phyloP scores from a whole-genome alignment of 1,140 invertebrate genomes.

The Cherax quadricarinatus region DNA sequence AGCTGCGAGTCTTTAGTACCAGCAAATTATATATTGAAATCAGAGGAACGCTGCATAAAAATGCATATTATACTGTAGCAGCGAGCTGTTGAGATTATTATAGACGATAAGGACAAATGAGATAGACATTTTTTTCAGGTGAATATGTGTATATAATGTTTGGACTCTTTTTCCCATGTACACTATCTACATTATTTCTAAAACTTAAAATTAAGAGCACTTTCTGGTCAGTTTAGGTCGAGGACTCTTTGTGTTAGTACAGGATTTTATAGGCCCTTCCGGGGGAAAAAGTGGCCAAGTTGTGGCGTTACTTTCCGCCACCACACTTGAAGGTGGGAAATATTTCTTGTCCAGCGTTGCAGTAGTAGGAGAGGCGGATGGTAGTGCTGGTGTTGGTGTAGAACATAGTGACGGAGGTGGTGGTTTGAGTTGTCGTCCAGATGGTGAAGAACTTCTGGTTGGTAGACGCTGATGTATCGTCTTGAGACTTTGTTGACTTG shows the following conservation, averaged over 20 bases:
- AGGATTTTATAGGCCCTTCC: no score
- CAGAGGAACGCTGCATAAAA: no score
- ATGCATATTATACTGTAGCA: no score
- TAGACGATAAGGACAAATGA: no score
- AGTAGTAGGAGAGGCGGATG: slow-evolving; percentile 43
- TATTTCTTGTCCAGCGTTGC: background rate
- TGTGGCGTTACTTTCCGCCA: background rate
- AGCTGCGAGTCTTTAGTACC: no score
- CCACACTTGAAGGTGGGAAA: slow-evolving; percentile 26
- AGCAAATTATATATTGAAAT: no score
- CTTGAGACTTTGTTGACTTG: background rate
- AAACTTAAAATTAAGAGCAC: no score
- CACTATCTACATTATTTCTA: background rate
- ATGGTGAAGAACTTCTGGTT: slow-evolving; percentile 14
- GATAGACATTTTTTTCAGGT: no score
- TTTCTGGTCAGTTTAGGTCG: no score
- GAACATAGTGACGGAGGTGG: slow-evolving; percentile 47
- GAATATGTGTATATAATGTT: background rate
- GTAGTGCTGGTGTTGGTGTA: slow-evolving; percentile 52
- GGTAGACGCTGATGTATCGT: background rate
- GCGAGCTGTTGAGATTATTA: no score
- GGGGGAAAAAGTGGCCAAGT: background rate
- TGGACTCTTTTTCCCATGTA: background rate
- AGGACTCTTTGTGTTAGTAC: no score
- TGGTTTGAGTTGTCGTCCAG: slow-evolving; percentile 29